Evolutionary conservation across 2,113 vertebrate genomes (phyloP).

Genomic region (Ia io): DNA sequence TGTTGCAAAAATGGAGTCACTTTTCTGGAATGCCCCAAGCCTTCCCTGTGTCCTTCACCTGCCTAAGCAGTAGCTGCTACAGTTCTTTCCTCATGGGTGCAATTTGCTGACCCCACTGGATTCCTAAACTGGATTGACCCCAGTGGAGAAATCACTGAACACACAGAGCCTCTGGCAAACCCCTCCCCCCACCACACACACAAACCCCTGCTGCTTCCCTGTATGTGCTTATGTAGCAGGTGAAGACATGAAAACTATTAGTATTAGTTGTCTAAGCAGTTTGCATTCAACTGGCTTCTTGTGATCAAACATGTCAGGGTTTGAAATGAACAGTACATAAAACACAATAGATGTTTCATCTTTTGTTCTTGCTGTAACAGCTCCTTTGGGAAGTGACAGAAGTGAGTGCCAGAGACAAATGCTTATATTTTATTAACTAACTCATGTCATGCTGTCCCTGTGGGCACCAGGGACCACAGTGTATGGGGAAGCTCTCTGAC

Average conservation of each 20-base stretch:
- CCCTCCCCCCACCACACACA: not conserved
- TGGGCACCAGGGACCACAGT: not conserved
- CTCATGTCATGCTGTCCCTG: not conserved
- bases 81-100: not conserved
- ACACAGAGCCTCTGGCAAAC: not conserved
- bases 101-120: not conserved
- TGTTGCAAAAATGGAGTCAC: not conserved
- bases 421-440: not conserved
- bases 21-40: not conserved
- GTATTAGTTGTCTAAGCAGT: not conserved
- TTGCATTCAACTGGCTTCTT: not conserved
- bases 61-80: not conserved
- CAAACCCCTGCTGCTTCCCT: not conserved
- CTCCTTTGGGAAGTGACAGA: not conserved
- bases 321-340: not conserved
- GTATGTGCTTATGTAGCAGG: not conserved
- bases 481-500: not conserved
- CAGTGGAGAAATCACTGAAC: not conserved
- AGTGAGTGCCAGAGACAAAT: not conserved
- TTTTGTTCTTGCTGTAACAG: not conserved
- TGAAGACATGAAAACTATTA: not conserved
- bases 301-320: not conserved
- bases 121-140: not conserved
- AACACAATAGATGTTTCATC: not conserved
- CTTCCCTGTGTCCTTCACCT: not conserved